Base-by-base conservation (phyloP, 2,797 vertebrate genomes). In the Chloroceryle amazona region DNA sequence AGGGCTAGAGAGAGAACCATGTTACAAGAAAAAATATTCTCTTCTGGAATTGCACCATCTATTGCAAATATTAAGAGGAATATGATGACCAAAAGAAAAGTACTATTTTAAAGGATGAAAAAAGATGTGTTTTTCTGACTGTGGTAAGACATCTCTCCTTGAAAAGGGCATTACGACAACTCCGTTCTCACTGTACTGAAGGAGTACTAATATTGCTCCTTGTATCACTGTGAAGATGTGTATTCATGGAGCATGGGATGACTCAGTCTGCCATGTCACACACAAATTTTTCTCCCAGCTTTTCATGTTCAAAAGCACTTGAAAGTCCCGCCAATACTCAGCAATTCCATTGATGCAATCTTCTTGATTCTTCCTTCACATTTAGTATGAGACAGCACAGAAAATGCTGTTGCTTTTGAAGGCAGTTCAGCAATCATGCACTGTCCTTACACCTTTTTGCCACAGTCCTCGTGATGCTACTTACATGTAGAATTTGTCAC, bases 71-170 rank as follows among this genome's bases (percentile, higher is more conserved):
- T 16, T 7, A 86, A 44, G 25, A 81, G 4, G 1, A 79, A 42
- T 6, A 14, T 0, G 11, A 72, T 1, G 1, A 72, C 7, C 1
- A 1, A 76, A 35, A 67, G 29, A 13, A 81, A 19, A 31, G 37
- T 3, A 14, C 3, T 49, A 29, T 67, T 63, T 10, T 46, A 44
- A 80, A 71, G 14, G 9, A 83, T n/a, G 7, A 42, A 65, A 71
- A 8, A 75, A 7, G 16, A 31, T 17, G 6, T 51, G 9, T 3
- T 81, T 83, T 54, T 44, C 58, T 4, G 28, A 79, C 13, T 28
- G 33, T 9, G 14, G 81, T 13, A 81, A 72, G 23, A 63, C 16
- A 42, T 5, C 25, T 68, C 19, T 68, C 37, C 37, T 47, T 72
- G 25, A 49, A 80, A 93, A 82, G 1, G 17, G 55, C 41, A 73